Percentiles rank a stretch among this genome's conserved stretches.
phyloP scores from a whole-genome alignment of 1,140 invertebrate genomes.

The Ganaspis sp. region DNA sequence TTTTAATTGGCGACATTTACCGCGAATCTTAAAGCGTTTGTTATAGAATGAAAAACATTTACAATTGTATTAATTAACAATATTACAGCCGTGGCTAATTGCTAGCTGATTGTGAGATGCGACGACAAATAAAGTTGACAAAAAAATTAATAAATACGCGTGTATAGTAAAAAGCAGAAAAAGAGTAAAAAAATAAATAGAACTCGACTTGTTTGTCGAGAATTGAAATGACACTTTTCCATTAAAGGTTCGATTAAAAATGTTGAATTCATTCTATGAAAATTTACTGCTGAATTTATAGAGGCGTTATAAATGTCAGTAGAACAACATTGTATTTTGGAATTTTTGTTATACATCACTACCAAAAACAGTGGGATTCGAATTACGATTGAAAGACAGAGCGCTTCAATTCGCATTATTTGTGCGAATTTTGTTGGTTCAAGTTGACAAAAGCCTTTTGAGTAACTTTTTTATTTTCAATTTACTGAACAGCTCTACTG shows the following conservation, averaged over 20 bases:
- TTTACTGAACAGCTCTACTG: background rate
- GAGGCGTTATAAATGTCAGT: background rate
- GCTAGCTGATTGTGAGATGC: too few species aligned
- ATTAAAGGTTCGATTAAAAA: background rate
- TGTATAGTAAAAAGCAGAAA: background rate
- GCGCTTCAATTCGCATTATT: slow-evolving; percentile 11
- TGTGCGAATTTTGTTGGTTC: slow-evolving; percentile 26
- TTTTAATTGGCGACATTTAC: too few species aligned
- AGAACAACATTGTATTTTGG: background rate
- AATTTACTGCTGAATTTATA: background rate
- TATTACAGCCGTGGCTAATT: too few species aligned
- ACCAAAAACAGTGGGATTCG: background rate
- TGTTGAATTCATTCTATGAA: background rate
- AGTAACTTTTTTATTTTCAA: background rate
- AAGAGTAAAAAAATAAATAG: background rate
- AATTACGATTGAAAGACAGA: background rate
- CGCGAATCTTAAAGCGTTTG: too few species aligned
- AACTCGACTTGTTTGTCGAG: too few species aligned
- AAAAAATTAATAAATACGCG: too few species aligned
- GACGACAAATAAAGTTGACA: too few species aligned
- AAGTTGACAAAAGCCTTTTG: background rate
- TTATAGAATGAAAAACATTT: too few species aligned
- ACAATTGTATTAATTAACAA: too few species aligned
- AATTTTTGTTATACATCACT: background rate
- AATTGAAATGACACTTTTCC: too few species aligned